Percentiles rank a stretch among this genome's conserved stretches.
Conservation (phyloP, 2,113 vertebrate species). For the Speoplatyrhinus poulsoni region DNA sequence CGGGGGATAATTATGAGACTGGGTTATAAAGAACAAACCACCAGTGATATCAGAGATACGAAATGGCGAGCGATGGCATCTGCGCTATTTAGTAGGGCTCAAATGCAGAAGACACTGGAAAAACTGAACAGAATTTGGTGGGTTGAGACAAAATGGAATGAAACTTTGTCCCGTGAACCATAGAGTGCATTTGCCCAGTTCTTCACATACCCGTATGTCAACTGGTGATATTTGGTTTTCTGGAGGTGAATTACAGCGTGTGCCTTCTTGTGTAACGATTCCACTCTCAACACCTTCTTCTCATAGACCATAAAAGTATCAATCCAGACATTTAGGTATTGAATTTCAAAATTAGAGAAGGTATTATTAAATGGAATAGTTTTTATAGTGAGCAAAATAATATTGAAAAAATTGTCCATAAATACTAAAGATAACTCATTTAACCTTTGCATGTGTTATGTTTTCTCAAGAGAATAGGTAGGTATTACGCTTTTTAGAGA, state of each 20-base stretch:
- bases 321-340: slow-evolving; percentile 28
- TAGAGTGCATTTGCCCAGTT: slow-evolving; percentile 15
- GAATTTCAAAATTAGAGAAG: slow-evolving; percentile 35
- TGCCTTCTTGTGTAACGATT: slow-evolving; percentile 20
- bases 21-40: slow-evolving; percentile 17
- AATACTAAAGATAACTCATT: slow-evolving; percentile 17
- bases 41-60: slow-evolving; percentile 16
- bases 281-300: slow-evolving; percentile 36
- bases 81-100: slow-evolving; percentile 21
- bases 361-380: slow-evolving; percentile 15
- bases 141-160: slow-evolving; percentile 39
- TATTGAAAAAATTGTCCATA: slow-evolving; percentile 36
- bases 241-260: slow-evolving; percentile 23
- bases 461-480: slow-evolving; percentile 9
- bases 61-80: slow-evolving; percentile 14
- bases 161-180: slow-evolving; percentile 29
- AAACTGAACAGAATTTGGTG: slow-evolving; percentile 4
- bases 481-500: background rate
- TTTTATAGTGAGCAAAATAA: slow-evolving; percentile 38
- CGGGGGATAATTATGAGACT: slow-evolving; percentile 40
- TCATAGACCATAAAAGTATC: slow-evolving; percentile 33
- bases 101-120: background rate
- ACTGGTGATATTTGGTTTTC: slow-evolving; percentile 32
- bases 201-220: slow-evolving; percentile 24
- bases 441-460: slow-evolving; percentile 6